Base-by-base conservation (phyloP, 53 echinoderm and acorn worm genomes). In the Temnopleurus reevesii region DNA sequence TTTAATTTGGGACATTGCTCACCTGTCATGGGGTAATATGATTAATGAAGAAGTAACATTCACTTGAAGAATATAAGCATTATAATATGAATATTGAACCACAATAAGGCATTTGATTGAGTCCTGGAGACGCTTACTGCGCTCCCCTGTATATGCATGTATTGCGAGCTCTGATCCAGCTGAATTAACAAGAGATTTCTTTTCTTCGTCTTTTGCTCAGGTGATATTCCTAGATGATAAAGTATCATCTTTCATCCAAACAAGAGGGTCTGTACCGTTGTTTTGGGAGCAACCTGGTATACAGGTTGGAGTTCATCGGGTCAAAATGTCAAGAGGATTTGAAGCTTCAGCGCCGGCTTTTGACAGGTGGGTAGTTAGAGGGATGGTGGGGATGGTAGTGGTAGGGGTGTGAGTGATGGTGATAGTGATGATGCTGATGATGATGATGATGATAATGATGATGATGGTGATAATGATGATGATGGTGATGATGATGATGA, bases 231-330 rank as follows among this genome's bases (percentile, higher is more conserved):
- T 97, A 0, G 97, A 90, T 17, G 87, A 95, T 35, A 92, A 90
- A 41, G 90, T 97, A 76, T 61, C 97, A 8, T 97, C 97, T 2
- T 97, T 92, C 55, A 90, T 97, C 12, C 97, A 97, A 76, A 97
- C 97, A 15, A 89, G 97, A 5, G 97, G 97, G 3, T 97, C 97
- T 1, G 97, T 97, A 0, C 97, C 97, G 0, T 77, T 97, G 10
- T 97, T 95, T 81, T 97, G 97, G 97, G 97, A 97, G 59, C 97
- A 97, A 86, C 97, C 97, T 12, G 97, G 97, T 7, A 38, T 97
- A 8, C 91, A 97, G 77, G 97, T 97, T 8, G 97, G 97, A 2
- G 93, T 93, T 55, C 97, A 97, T 27, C 38, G 91, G 76, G 97
- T 97, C 29, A 97, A 90, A 46, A 95, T 97, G 95, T 93, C 97